Percentiles rank a stretch among this genome's conserved stretches.
phyloP scores from a whole-genome alignment of 2,797 vertebrate species.

The Falco peregrinus region DNA sequence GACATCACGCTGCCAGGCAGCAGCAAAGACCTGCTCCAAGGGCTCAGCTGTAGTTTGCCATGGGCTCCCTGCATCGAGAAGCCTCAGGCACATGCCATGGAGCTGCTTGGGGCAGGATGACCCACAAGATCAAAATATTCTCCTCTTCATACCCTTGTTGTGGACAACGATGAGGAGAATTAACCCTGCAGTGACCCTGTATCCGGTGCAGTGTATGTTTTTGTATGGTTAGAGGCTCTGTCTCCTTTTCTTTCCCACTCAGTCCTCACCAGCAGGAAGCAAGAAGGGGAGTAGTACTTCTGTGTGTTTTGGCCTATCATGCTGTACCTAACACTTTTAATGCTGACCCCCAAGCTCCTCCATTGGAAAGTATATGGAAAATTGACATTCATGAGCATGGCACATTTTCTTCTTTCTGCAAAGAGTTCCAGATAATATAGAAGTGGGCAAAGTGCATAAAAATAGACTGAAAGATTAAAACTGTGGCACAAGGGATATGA shows the following conservation, averaged over 20 bases:
- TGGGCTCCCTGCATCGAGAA: fast-evolving
- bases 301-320: neutral
- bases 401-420: neutral
- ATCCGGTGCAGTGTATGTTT: neutral
- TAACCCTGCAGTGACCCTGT: neutral
- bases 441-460: neutral
- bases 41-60: neutral
- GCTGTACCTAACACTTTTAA: neutral
- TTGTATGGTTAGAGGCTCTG: neutral
- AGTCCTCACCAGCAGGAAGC: neutral
- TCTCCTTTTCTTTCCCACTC: neutral
- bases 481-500: neutral
- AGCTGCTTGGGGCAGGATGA: neutral
- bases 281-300: neutral
- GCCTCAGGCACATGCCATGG: neutral
- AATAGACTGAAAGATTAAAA: neutral
- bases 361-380: neutral
- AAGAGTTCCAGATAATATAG: neutral
- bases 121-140: neutral
- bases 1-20: neutral
- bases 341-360: neutral
- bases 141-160: neutral
- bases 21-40: neutral
- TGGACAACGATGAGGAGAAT: neutral
- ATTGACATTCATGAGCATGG: neutral